Percentiles rank a stretch among this genome's conserved stretches.
phyloP scores from a whole-genome alignment of 2,113 vertebrate species.

The Tauraco erythrolophus region DNA sequence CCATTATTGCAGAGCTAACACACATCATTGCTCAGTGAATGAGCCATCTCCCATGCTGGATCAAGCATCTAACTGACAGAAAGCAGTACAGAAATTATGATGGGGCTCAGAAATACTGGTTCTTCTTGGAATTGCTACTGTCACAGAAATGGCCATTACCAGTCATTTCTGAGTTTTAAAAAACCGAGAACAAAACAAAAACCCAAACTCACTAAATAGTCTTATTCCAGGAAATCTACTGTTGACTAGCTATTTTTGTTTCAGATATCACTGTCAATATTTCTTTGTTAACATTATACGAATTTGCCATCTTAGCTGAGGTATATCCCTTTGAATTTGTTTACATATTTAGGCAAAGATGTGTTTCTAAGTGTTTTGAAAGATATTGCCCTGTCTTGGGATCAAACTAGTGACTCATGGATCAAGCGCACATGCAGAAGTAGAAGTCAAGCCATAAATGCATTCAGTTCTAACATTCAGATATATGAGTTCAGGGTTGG shows the following conservation, averaged over 20 bases:
- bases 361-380: neutral
- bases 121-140: neutral
- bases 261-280: neutral
- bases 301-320: neutral
- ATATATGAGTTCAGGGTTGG: neutral
- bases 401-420: neutral
- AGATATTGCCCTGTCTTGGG: neutral
- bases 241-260: neutral
- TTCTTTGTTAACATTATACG: neutral
- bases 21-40: neutral
- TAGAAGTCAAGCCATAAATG: neutral
- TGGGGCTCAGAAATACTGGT: neutral
- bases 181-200: neutral
- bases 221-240: neutral
- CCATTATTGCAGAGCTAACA: neutral
- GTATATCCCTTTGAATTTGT: neutral
- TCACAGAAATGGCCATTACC: neutral
- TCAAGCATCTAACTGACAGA: neutral
- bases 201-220: neutral
- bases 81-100: neutral
- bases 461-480: neutral
- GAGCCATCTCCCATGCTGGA: neutral
- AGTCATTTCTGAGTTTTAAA: neutral
- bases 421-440: neutral
- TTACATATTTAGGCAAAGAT: neutral